Evolutionary conservation across 2,113 vertebrate species (phyloP).

Genomic region (Lanius ludovicianus): DNA sequence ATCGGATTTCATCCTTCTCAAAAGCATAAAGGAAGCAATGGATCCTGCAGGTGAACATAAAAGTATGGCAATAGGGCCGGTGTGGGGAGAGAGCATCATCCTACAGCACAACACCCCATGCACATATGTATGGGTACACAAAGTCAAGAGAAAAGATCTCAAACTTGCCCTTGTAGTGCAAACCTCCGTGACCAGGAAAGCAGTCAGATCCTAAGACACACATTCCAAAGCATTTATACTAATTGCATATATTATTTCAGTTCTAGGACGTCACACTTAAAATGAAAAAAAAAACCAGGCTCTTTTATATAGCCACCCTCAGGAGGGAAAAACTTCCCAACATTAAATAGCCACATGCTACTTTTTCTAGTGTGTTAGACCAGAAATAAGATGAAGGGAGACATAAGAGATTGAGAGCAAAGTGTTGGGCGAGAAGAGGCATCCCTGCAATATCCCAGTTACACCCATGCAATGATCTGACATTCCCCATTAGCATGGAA

Average conservation of each 20-base stretch:
- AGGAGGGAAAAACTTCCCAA: not conserved
- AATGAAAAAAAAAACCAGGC: not conserved
- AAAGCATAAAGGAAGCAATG: not conserved
- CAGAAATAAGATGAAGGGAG: not conserved
- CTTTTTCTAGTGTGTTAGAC: not conserved
- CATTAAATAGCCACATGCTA: not conserved
- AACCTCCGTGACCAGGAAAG: not conserved
- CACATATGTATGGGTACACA: accelerated
- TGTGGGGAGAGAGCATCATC: not conserved
- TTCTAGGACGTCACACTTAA: not conserved
- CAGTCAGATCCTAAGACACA: not conserved
- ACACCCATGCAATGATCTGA: not conserved
- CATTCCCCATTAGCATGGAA: not conserved
- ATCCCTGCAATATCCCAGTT: not conserved
- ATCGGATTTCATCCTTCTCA: not conserved
- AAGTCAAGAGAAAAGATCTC: not conserved
- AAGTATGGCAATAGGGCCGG: not conserved
- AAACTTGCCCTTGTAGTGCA: not conserved
- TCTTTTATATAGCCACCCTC: not conserved
- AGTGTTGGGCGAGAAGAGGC: not conserved
- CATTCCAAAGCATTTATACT: not conserved
- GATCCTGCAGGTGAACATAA: not conserved
- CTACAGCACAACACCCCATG: not conserved
- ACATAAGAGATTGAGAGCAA: not conserved
- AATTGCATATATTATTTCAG: not conserved